These are phyloP conservation scores for Ciconia nigra DNA, from an alignment of 2,797 vertebrate species.

Conservation along the genomic window DNA sequence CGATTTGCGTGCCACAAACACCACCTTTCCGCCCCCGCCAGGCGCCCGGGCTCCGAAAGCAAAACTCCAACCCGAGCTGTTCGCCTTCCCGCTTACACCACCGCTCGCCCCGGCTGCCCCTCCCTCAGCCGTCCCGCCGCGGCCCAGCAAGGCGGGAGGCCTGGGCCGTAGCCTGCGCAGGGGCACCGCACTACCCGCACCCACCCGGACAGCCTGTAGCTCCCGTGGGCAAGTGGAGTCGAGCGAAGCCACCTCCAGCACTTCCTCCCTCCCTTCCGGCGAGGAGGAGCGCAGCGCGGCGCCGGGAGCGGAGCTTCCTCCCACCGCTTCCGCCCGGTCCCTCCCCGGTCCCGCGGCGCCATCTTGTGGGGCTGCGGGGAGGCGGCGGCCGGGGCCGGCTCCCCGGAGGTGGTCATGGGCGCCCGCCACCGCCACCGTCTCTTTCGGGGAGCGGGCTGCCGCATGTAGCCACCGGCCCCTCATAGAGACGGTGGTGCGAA, in stretches of 20 bases:
- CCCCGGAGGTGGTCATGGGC: fast-evolving
- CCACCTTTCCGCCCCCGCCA: too few relatives aligned
- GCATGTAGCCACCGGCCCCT: fast-evolving
- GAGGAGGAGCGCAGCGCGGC: fast-evolving
- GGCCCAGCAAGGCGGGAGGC: neutral
- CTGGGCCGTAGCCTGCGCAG: neutral
- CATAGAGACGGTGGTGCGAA: fast-evolving
- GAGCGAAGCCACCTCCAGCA: fast-evolving
- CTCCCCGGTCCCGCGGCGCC: neutral
- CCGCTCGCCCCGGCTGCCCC: neutral
- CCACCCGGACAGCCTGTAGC: neutral
- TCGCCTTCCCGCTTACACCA: neutral
- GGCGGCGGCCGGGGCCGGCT: neutral
- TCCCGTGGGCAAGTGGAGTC: neutral
- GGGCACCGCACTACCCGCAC: neutral
- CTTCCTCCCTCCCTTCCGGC: neutral
- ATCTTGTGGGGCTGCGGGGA: neutral
- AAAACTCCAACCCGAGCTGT: neutral
- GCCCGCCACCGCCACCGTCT: fast-evolving
- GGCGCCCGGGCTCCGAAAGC: neutral
- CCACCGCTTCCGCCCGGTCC: neutral
- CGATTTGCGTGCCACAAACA: fast-evolving
- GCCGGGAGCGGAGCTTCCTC: neutral
- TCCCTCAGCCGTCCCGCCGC: neutral
- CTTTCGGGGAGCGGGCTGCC: too few relatives aligned